These are phyloP conservation scores for Metopolophium dirhodum DNA, from an alignment of 1,140 invertebrate genomes.

Conservation along the genomic window DNA sequence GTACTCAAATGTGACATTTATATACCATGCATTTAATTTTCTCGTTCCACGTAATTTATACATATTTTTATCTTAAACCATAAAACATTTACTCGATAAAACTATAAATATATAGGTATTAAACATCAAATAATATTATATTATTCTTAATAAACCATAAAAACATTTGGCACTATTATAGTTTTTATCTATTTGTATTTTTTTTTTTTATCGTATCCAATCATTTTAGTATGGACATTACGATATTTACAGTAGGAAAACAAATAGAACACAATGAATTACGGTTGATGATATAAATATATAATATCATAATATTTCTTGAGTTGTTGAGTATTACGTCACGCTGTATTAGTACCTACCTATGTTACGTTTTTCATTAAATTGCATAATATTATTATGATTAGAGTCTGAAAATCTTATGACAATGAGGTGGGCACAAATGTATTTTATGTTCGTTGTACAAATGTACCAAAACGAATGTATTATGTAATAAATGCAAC, in stretches of 20 bases:
- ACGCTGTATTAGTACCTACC: not conserved
- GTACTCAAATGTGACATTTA: not conserved
- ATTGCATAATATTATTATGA: not conserved
- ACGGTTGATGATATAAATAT: too few species aligned
- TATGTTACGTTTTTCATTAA: not conserved
- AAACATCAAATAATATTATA: too few species aligned
- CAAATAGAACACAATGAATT: not conserved
- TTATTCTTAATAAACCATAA: too few species aligned
- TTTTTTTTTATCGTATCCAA: not conserved
- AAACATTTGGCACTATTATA: not conserved
- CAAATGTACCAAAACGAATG: not conserved
- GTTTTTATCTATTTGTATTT: slow-evolving; percentile 5
- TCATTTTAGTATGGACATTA: not conserved
- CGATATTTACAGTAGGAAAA: not conserved
- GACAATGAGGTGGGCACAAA: not conserved
- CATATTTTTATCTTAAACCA: not conserved
- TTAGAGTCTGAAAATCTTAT: not conserved
- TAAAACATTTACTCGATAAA: not conserved
- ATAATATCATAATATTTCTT: not conserved
- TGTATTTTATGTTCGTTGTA: not conserved
- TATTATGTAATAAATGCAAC: not conserved
- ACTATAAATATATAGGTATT: too few species aligned
- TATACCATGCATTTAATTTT: not conserved
- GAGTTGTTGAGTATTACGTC: too few species aligned
- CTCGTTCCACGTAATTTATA: not conserved